Percentiles rank a stretch among this genome's conserved stretches.
Conservation (phyloP, 2,113 vertebrate species). For the Struthidea cinerea region DNA sequence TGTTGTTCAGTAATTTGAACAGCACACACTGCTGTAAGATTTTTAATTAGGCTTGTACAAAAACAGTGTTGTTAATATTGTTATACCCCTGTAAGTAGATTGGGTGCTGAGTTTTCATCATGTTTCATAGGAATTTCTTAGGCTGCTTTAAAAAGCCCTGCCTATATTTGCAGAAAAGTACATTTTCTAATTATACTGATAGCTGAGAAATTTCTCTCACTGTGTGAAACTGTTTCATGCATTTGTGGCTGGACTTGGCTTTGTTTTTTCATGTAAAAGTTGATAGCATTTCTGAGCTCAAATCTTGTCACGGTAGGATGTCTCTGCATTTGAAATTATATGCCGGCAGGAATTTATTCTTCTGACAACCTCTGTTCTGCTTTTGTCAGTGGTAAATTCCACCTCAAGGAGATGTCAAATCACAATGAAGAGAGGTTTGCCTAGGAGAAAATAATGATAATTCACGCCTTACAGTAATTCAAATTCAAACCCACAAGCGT, state of each 20-base stretch:
- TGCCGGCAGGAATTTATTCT: background rate
- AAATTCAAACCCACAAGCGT: background rate
- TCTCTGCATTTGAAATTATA: background rate
- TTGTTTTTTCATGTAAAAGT: background rate
- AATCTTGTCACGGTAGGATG: background rate
- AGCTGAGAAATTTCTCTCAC: background rate
- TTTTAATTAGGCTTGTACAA: background rate
- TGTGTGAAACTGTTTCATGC: background rate
- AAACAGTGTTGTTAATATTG: background rate
- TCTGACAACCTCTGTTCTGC: background rate
- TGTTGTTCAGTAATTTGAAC: background rate
- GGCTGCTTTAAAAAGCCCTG: background rate
- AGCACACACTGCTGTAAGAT: background rate
- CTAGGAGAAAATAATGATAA: background rate
- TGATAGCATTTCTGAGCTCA: background rate
- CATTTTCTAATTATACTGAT: background rate
- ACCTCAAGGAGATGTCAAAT: conserved; percentile 18
- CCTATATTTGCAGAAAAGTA: background rate
- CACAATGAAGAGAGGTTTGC: background rate
- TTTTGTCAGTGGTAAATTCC: conserved; percentile 17
- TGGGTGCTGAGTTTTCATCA: background rate
- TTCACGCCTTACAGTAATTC: background rate
- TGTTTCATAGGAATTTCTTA: background rate
- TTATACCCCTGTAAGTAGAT: background rate
- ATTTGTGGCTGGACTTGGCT: background rate